Conservation (phyloP, 2,797 vertebrate species). For the Hyperoplus lanceolatus region DNA sequence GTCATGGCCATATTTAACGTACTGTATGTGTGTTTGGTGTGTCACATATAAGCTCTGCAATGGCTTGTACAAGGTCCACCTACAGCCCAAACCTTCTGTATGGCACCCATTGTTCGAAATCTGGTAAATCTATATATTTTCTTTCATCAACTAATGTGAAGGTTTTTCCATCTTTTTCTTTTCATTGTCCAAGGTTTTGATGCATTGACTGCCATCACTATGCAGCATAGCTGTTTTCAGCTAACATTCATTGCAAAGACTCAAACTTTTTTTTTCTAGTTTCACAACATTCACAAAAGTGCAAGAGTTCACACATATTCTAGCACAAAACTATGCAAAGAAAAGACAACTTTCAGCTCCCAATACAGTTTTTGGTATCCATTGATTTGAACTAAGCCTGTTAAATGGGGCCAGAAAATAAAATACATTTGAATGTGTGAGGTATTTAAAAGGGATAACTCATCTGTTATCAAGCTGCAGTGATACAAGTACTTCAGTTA, state of each 20-base stretch:
- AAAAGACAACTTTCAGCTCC: slow-evolving; percentile 33
- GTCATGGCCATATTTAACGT: background rate
- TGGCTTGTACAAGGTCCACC: background rate
- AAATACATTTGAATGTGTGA: background rate
- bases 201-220: slow-evolving; percentile 12
- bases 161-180: background rate
- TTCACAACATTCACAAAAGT: slow-evolving; percentile 32
- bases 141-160: background rate
- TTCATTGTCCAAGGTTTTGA: slow-evolving; percentile 15
- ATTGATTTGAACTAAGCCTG: slow-evolving; percentile 46
- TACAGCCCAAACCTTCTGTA: background rate
- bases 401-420: slow-evolving; percentile 35
- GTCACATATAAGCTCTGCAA: background rate
- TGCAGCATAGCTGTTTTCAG: slow-evolving; percentile 28
- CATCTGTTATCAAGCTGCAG: slow-evolving; percentile 14
- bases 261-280: slow-evolving; percentile 14
- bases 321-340: slow-evolving; percentile 12
- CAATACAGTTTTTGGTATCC: slow-evolving; percentile 25
- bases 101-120: background rate
- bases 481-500: slow-evolving; percentile 25
- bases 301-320: slow-evolving; percentile 32
- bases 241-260: slow-evolving; percentile 9
- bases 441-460: slow-evolving; percentile 15
- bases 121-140: background rate
- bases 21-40: background rate